Evolutionary conservation across 2,113 vertebrate species (phyloP).

Genomic region (Malaclemys terrapin): DNA sequence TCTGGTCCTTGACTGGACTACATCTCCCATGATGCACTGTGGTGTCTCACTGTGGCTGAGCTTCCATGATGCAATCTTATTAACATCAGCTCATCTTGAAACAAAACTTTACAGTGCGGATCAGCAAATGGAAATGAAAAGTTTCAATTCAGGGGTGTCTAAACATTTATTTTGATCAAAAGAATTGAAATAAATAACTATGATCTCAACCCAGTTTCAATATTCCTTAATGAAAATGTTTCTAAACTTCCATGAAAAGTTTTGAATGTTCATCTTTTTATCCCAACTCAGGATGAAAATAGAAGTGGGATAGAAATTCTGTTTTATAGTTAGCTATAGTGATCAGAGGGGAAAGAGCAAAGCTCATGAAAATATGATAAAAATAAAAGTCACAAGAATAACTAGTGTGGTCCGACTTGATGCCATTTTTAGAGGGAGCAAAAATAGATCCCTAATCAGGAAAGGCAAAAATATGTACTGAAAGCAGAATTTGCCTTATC

Average conservation of each 20-base stretch:
- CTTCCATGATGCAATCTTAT: background rate
- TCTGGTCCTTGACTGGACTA: background rate
- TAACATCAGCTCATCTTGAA: background rate
- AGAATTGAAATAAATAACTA: constrained; percentile 30
- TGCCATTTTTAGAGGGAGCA: background rate
- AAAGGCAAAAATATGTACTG: constrained; percentile 4
- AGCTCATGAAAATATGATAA: background rate
- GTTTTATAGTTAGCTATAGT: background rate
- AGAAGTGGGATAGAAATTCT: background rate
- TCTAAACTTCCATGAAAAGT: constrained; percentile 1
- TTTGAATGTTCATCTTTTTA: no score
- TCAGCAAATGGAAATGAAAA: constrained; percentile 32
- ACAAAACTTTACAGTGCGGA: constrained; percentile 15
- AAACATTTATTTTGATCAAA: constrained; percentile 53
- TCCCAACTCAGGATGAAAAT: background rate
- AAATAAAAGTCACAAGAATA: background rate
- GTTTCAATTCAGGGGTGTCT: constrained; percentile 26
- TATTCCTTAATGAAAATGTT: background rate
- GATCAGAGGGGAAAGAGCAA: background rate
- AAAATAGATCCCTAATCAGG: background rate
- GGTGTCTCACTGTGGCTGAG: background rate
- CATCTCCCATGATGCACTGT: background rate
- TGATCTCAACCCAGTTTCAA: constrained; percentile 41
- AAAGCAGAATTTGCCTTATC: background rate
- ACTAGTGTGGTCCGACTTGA: background rate